A percentile compares a stretch with the other conserved stretches of the same genome.
These are phyloP conservation scores for Delphinus delphis DNA, from an alignment of 2,113 vertebrate species.

Conservation along the genomic window DNA sequence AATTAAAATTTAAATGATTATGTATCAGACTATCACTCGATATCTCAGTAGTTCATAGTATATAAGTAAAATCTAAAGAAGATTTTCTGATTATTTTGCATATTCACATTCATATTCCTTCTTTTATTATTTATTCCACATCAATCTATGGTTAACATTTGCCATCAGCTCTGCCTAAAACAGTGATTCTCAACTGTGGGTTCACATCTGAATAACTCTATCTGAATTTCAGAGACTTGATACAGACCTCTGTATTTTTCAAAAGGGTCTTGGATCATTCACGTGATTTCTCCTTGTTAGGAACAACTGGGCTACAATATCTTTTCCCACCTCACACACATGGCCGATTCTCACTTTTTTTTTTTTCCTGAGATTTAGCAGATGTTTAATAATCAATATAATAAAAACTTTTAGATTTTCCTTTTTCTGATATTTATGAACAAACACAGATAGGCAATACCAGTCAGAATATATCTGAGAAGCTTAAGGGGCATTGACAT, in stretches of 20 bases:
- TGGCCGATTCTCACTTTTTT: background rate
- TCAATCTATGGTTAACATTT: background rate
- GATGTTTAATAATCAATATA: slow-evolving; percentile 31
- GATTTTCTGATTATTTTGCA: background rate
- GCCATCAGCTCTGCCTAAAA: background rate
- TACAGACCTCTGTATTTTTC: background rate
- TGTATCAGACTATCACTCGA: background rate
- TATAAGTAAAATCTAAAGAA: background rate
- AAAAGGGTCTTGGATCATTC: background rate
- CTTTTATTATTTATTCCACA: background rate
- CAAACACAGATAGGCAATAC: slow-evolving; percentile 48
- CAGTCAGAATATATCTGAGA: slow-evolving; percentile 28
- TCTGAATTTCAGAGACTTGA: background rate
- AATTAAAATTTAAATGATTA: background rate
- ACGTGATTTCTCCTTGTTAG: background rate
- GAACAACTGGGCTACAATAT: background rate
- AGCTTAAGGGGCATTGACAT: slow-evolving; percentile 3
- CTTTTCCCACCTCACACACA: background rate
- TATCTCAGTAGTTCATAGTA: background rate
- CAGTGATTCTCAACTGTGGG: background rate
- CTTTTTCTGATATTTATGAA: slow-evolving; percentile 37
- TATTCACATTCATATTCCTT: background rate
- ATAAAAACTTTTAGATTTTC: slow-evolving; percentile 28
- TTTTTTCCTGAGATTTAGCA: background rate
- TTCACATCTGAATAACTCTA: background rate